Conservation (phyloP, 2,113 vertebrate genomes). For the Crotalus horridus region DNA sequence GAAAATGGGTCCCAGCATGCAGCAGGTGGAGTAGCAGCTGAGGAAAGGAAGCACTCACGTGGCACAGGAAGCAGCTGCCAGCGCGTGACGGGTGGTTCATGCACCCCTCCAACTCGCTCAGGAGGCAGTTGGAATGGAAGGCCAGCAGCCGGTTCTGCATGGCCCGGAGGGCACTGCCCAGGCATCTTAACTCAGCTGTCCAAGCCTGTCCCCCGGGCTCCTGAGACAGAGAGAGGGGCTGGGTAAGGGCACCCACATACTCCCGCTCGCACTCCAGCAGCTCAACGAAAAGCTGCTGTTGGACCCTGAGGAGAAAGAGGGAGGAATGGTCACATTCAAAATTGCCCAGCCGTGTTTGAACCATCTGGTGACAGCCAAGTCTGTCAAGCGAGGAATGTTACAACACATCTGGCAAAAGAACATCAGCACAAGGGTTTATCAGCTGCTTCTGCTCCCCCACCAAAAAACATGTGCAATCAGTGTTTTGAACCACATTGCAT, state of each 20-base stretch:
- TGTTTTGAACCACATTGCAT: background rate
- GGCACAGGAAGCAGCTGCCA: slow-evolving; percentile 85
- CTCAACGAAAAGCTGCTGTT: slow-evolving; percentile 80
- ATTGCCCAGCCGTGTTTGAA: background rate
- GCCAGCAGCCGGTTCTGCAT: slow-evolving; percentile 71
- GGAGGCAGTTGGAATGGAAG: slow-evolving; percentile 81
- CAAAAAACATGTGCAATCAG: background rate
- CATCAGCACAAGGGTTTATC: background rate
- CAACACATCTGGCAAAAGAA: background rate
- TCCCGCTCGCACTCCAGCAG: slow-evolving; percentile 78
- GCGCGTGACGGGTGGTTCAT: slow-evolving; percentile 78
- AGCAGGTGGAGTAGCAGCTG: background rate
- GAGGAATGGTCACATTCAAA: background rate
- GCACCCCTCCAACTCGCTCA: slow-evolving; percentile 83
- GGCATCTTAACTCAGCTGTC: slow-evolving; percentile 64
- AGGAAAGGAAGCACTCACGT: slow-evolving; percentile 67
- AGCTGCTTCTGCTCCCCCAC: background rate
- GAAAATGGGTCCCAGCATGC: background rate
- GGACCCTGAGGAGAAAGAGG: slow-evolving; percentile 67
- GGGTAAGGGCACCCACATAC: slow-evolving; percentile 64
- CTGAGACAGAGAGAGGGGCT: slow-evolving; percentile 70
- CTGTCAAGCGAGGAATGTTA: background rate
- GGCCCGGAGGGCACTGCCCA: slow-evolving; percentile 71
- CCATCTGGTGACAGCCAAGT: no score
- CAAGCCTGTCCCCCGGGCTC: slow-evolving; percentile 65